These are phyloP conservation scores for Daphoenositta chrysoptera DNA, from an alignment of 2,113 vertebrate genomes.

Conservation along the genomic window DNA sequence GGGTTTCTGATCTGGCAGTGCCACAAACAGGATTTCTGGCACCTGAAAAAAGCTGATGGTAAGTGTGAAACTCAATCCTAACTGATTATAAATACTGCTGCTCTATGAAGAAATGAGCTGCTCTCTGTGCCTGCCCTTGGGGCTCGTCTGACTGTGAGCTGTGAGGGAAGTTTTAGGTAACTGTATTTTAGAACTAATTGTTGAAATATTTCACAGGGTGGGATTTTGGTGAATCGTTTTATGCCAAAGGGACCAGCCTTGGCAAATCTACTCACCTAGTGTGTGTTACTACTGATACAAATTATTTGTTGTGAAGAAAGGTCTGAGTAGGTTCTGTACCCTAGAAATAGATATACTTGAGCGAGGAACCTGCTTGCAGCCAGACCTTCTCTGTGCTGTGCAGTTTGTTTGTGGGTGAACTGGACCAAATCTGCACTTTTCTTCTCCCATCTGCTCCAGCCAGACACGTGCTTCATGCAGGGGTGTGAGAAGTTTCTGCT, in stretches of 20 bases:
- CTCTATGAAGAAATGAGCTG: not conserved
- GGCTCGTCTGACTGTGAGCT: not conserved
- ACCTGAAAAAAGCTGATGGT: not conserved
- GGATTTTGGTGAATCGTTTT: not conserved
- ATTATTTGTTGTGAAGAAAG: not conserved
- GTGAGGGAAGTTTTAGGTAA: not conserved
- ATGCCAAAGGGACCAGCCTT: not conserved
- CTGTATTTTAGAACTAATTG: not conserved
- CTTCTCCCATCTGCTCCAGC: not conserved
- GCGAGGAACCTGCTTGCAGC: not conserved
- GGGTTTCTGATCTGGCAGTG: not conserved
- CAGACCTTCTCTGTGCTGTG: not conserved
- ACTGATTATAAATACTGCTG: not conserved
- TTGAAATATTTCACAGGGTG: not conserved
- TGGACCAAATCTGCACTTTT: not conserved
- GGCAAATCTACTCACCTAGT: not conserved
- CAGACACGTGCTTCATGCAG: not conserved
- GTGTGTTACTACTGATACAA: not conserved
- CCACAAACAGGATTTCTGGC: not conserved
- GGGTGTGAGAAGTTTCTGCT: not conserved
- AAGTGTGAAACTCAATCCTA: not conserved
- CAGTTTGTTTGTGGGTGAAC: not conserved
- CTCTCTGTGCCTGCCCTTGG: not conserved
- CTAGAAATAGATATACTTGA: not conserved
- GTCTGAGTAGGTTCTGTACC: not conserved